Evolutionary conservation across 2,888 invertebrate genomes (phyloP).

Genomic region (Scelioninae gen. 1): DNA sequence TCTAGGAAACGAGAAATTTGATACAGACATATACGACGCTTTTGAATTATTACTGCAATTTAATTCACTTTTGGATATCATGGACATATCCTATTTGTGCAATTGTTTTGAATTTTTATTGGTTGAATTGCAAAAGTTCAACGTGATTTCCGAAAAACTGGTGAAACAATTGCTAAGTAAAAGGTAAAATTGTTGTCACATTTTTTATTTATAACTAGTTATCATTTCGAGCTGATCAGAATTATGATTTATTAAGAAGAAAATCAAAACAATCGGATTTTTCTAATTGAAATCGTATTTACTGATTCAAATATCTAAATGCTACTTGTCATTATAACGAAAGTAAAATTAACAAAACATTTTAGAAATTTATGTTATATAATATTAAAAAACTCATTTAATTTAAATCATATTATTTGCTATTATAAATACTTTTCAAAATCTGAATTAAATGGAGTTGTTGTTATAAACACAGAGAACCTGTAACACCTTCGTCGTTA

Average conservation of each 20-base stretch:
- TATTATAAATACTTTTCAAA: too few species aligned
- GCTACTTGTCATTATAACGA: too few species aligned
- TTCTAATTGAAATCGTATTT: not conserved
- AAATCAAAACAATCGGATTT: too few species aligned
- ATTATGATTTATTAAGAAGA: too few species aligned
- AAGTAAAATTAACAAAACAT: too few species aligned
- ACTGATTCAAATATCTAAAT: too few species aligned
- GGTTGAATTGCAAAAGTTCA: constrained; percentile 92
- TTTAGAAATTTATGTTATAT: too few species aligned
- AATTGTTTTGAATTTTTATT: constrained; percentile 93
- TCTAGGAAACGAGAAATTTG: constrained; percentile 86
- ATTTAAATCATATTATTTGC: too few species aligned
- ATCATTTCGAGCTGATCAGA: too few species aligned
- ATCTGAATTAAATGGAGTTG: not conserved
- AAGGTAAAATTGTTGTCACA: constrained; percentile 78
- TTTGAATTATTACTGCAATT: constrained; percentile 94
- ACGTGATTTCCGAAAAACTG: constrained; percentile 92
- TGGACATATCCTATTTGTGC: constrained; percentile 95
- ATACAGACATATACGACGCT: constrained; percentile 92
- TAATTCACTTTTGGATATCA: constrained; percentile 93
- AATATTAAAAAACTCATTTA: not conserved
- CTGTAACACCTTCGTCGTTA: constrained; percentile 86
- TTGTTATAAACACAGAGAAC: constrained; percentile 85
- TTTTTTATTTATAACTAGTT: too few species aligned
- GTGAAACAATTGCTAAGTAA: constrained; percentile 88